These are phyloP conservation scores for Thymallus thymallus DNA, from an alignment of 2,113 vertebrate genomes.

Conservation along the genomic window DNA sequence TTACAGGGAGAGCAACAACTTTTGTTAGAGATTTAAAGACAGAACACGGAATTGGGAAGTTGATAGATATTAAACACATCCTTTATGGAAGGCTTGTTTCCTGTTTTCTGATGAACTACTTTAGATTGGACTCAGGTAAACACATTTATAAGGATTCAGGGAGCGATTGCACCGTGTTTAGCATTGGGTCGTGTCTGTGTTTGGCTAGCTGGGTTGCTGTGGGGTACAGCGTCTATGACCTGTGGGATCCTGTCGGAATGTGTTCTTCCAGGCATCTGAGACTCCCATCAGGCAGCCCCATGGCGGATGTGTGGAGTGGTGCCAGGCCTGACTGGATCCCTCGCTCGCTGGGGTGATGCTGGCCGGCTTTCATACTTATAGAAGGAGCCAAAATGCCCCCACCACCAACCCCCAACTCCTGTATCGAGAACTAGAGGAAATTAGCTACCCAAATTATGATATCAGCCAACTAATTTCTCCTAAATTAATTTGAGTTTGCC, in stretches of 20 bases:
- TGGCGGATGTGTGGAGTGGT: constrained; percentile 33
- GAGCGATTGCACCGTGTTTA: constrained; percentile 39
- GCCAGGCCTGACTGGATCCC: constrained; percentile 43
- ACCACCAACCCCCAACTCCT: constrained; percentile 12
- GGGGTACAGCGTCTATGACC: constrained; percentile 51
- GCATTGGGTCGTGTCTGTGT: constrained; percentile 42
- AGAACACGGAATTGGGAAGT: constrained; percentile 9
- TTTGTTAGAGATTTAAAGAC: constrained; percentile 23
- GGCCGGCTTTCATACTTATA: constrained; percentile 59
- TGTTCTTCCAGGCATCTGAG: constrained; percentile 52
- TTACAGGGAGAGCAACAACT: not conserved
- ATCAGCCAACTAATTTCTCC: constrained; percentile 24
- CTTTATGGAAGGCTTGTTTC: constrained; percentile 34
- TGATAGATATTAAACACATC: constrained; percentile 53
- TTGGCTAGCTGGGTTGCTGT: constrained; percentile 33
- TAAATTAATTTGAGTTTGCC: not conserved
- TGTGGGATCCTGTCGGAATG: constrained; percentile 61
- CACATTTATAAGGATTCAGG: constrained; percentile 29
- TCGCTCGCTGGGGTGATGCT: constrained; percentile 57
- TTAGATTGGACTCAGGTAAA: constrained; percentile 33
- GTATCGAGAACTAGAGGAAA: constrained; percentile 19
- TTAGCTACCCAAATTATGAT: constrained; percentile 19
- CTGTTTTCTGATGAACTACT: constrained; percentile 32
- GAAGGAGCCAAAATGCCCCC: constrained; percentile 48
- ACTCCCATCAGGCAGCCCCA: constrained; percentile 44